A percentile compares a stretch with the other conserved stretches of the same genome.
phyloP scores from a whole-genome alignment of 2,113 vertebrate species.

The Stercorarius parasiticus region DNA sequence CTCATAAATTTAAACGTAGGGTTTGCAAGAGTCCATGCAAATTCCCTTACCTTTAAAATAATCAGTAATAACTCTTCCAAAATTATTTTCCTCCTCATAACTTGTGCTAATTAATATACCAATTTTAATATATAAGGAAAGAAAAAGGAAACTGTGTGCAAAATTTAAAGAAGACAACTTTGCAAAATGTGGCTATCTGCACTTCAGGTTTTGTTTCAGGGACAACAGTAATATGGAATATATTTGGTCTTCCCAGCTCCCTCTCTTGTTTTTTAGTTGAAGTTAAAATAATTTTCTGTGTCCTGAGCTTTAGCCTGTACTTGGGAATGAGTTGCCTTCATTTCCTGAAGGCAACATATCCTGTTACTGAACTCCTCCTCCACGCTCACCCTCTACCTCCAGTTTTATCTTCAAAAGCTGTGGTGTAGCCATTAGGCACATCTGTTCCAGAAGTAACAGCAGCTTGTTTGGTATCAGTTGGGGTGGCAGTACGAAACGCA shows the following conservation, averaged over 20 bases:
- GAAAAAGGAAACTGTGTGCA: neutral
- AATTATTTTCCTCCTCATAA: neutral
- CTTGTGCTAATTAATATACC: neutral
- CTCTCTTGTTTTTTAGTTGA: neutral
- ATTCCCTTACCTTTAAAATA: neutral
- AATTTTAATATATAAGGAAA: neutral
- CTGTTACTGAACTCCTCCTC: neutral
- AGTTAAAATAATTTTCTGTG: neutral
- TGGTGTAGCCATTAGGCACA: neutral
- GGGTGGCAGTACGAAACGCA: neutral
- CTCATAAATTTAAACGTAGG: neutral
- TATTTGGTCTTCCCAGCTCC: neutral
- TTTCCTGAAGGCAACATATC: neutral
- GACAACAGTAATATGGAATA: neutral
- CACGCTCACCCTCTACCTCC: fast-evolving
- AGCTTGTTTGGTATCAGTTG: neutral
- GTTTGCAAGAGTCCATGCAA: neutral
- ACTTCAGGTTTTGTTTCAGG: neutral
- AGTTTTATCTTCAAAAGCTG: neutral
- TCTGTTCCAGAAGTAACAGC: neutral
- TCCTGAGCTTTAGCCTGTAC: neutral
- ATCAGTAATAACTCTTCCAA: neutral
- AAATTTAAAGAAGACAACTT: neutral
- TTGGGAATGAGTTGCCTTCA: neutral
- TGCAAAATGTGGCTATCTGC: neutral